These are phyloP conservation scores for Melolontha melolontha DNA, from an alignment of 2,888 invertebrate species.

Conservation along the genomic window DNA sequence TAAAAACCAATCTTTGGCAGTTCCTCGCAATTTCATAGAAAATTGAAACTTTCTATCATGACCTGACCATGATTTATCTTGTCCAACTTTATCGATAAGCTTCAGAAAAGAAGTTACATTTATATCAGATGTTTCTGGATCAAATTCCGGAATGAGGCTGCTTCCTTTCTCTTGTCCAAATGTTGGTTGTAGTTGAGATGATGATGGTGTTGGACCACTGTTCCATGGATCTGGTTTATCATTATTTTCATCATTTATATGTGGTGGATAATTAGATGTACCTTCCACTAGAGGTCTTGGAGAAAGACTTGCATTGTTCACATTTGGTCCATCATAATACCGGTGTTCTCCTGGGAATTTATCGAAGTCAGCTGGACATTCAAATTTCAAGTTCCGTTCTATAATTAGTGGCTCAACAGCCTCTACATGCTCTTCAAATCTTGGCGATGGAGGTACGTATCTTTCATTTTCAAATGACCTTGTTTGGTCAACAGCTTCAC, in stretches of 20 bases:
- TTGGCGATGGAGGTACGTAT: constrained; percentile 19
- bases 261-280: background rate
- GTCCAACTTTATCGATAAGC: constrained; percentile 48
- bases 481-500: constrained; percentile 1
- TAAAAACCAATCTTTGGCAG: constrained; percentile 52
- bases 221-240: constrained; percentile 44
- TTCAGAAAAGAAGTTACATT: constrained; percentile 50
- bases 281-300: constrained; percentile 9
- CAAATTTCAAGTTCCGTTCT: constrained; percentile 24
- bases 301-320: background rate
- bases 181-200: constrained; percentile 26
- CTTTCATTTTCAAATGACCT: constrained; percentile 27
- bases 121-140: constrained; percentile 49
- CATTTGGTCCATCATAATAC: constrained; percentile 8
- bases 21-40: constrained; percentile 51
- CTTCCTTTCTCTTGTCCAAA: constrained; percentile 44
- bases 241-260: constrained; percentile 19
- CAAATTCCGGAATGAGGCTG: constrained; percentile 49
- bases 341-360: constrained; percentile 25
- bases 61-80: constrained; percentile 48
- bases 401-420: constrained; percentile 4
- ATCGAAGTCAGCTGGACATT: constrained; percentile 20
- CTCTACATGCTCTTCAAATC: constrained; percentile 17
- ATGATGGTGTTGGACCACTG: constrained; percentile 4
- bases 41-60: constrained; percentile 52